Base-by-base conservation (phyloP, 2,797 vertebrate species). In the Adrianichthys oophorus region DNA sequence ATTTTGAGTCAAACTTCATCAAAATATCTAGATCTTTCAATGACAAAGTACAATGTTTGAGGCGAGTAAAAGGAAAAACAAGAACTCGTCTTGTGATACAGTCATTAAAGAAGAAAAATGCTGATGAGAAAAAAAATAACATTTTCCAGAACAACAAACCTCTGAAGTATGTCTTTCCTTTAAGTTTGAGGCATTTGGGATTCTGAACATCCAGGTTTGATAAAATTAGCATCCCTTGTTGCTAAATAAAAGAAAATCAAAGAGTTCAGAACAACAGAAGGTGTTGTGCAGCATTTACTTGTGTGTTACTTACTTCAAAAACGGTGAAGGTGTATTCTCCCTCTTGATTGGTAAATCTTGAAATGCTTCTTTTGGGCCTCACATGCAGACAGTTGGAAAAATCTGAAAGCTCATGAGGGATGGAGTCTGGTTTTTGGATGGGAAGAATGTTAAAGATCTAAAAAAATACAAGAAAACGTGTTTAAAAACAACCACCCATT, bases 171-270 rank as follows among this genome's bases (percentile, higher is more conserved):
- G 62, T 21, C 56, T 44, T 43, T 47, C 87, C 87, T 56, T 17
- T 64, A 37, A 67, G 82, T 0, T 0, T 51, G 47, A 91, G 57
- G 47, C 91, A 92, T 0, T 54, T 0, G 2, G 90, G 87, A 8
- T 47, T 1, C 48, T 41, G 32, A 40, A 85, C 18, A 7, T 45
- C 0, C 61, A 92, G 1, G 76, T 91, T 91, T 44, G 89, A 89
- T 14, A 66, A 79, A 65, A 89, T 76, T 77, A 91, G 90, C 69
- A 92, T 42, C 42, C 92, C 90, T 18, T 72, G 47, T 4, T 48
- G 57, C 92, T 92, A 44, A n/a, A 70, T 18, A 40, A 68, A 65
- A 62, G 7, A 37, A 32, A 37, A 37, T 12, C 32, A 12, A 37
- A 37, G 10, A 37, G 32, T 37, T 37, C 13, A 37, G 10, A 12